Base-by-base conservation (phyloP, 1,140 invertebrate species). In the Apis mellifera region DNA sequence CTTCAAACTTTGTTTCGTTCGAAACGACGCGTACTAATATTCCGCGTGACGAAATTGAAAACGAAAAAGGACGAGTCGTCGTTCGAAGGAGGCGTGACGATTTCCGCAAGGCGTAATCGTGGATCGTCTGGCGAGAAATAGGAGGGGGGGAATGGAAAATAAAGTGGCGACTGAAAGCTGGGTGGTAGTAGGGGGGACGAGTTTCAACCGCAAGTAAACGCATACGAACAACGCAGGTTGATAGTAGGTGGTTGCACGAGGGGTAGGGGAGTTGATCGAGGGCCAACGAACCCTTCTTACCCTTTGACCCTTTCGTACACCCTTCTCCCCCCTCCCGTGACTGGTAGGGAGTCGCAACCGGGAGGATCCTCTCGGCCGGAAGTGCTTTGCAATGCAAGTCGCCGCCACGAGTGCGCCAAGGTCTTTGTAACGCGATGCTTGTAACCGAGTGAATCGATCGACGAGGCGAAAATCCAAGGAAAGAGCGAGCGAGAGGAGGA, bases 251-350 rank as follows among this genome's bases (percentile, higher is more conserved):
- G 80, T 57, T 70, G 65, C 68, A 32, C 83, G 57, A 42, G 50
- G 59, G 60, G 65, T 32, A 68, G 73, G 75, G 69, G 76, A 86
- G 82, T 84, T 83, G 83, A 89, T 86, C 64, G 78, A 89, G 89
- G 89, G 88, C 86, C 86, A 89, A 89, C 87, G 88, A 89, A 88
- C 89, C 89, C 86, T 87, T 86, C 86, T 89, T 89, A 89, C 89
- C 88, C 89, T 89, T 89, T 89, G 89, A 87, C 88, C 86, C 86
- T 80, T 86, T 71, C 85, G 66, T 86, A 77, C 73, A 78, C 48
- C 64, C 60, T 62, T 23, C 60, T 12, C 55, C 8, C 11, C 57
- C 57, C 15, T 1, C 0, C 55, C 65, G 52, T 32, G 64, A 26
- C 32, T 42, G 32, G 32, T 42, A 23, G 55, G 83, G 71, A 85